phyloP scores from a whole-genome alignment of 2,113 vertebrate genomes.

The Prionailurus bengalensis region DNA sequence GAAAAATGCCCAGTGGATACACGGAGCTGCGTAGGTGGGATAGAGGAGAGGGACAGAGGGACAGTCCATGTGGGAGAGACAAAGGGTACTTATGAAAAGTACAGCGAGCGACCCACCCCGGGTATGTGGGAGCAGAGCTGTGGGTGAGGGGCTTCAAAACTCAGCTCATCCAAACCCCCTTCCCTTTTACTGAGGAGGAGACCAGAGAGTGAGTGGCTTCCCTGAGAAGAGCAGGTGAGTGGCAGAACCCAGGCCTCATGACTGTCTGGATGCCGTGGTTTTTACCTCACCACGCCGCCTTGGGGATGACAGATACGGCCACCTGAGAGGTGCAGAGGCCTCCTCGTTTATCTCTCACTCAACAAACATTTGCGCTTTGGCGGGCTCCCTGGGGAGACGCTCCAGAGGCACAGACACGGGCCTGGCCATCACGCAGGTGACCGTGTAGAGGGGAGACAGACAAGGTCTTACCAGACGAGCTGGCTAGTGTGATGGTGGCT shows the following conservation, averaged over 20 bases:
- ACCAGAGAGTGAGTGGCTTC: neutral
- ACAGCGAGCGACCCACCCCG: neutral
- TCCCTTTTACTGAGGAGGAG: neutral
- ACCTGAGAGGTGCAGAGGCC: rapidly evolving
- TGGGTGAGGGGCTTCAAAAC: neutral
- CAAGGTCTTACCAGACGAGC: neutral
- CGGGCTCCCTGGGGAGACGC: neutral
- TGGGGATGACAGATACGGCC: neutral
- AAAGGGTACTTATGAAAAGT: neutral
- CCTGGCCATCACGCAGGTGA: rapidly evolving
- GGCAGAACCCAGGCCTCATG: neutral
- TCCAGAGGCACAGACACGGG: neutral
- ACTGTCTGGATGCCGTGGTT: neutral
- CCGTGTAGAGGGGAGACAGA: neutral
- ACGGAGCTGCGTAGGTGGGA: neutral
- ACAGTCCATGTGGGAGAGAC: neutral
- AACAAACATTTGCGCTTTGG: neutral
- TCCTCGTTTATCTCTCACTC: neutral
- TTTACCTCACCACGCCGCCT: neutral
- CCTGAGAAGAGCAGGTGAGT: neutral
- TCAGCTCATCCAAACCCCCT: neutral
- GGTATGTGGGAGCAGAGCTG: no score
- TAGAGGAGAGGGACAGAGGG: neutral
- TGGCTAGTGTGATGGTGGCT: neutral
- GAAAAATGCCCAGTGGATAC: neutral